These are phyloP conservation scores for Centruroides vittatus DNA, from an alignment of 1,140 invertebrate genomes.

Conservation along the genomic window DNA sequence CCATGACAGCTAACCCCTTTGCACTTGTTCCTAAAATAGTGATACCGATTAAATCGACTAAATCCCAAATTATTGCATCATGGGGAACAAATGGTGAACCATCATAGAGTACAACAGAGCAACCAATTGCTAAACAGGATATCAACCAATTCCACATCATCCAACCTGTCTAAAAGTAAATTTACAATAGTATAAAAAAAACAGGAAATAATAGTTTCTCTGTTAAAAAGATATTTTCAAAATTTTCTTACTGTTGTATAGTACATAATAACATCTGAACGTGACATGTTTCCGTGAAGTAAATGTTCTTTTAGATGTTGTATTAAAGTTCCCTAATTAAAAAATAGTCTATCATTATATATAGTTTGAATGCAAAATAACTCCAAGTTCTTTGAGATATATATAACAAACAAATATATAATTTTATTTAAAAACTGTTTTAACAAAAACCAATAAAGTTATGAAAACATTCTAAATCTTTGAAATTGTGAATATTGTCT, in stretches of 20 bases:
- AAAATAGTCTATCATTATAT: too few relatives aligned
- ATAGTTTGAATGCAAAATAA: too few relatives aligned
- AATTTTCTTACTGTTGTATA: constrained; percentile 38
- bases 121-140: constrained; percentile 30
- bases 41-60: constrained; percentile 36
- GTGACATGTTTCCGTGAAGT: constrained; percentile 36
- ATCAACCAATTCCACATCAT: constrained; percentile 51
- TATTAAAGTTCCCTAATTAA: constrained; percentile 37
- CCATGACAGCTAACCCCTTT: constrained; percentile 41
- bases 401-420: too few relatives aligned
- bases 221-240: too few relatives aligned
- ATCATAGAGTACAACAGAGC: constrained; percentile 41
- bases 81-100: constrained; percentile 40
- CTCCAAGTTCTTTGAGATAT: too few relatives aligned
- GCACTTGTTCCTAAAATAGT: constrained; percentile 43
- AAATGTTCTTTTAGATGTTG: constrained; percentile 44
- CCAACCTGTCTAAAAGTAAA: constrained; percentile 36
- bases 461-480: too few relatives aligned
- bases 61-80: constrained; percentile 35
- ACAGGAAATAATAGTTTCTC: too few relatives aligned
- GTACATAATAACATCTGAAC: constrained; percentile 40
- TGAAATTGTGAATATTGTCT: too few relatives aligned
- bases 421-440: too few relatives aligned
- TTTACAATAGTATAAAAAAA: too few relatives aligned
- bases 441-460: too few relatives aligned